Conservation (phyloP, 1,140 invertebrate genomes). For the Drosophila fuyamai region DNA sequence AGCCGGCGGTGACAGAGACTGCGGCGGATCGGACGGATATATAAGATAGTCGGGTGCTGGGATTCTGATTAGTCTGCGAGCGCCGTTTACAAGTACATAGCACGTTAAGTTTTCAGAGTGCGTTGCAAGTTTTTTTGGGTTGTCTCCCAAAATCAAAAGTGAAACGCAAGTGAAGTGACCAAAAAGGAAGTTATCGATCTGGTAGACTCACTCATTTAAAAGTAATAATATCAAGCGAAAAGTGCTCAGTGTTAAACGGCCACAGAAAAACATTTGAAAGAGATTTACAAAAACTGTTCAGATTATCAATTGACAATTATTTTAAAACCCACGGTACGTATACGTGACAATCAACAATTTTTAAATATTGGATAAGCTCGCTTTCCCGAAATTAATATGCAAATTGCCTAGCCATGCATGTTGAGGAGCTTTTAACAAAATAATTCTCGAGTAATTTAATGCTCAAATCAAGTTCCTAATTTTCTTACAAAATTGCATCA, state of each 20-base stretch:
- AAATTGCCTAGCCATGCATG: conserved; percentile 39
- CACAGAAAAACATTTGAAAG: conserved; percentile 25
- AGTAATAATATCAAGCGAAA: conserved; percentile 9
- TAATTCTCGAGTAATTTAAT: conserved; percentile 15
- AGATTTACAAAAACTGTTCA: conserved; percentile 17
- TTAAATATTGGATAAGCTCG: conserved; percentile 2
- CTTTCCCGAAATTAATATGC: conserved; percentile 30
- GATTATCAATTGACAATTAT: conserved; percentile 15
- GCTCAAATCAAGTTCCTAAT: background rate
- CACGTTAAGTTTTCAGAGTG: conserved; percentile 49
- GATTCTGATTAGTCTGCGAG: conserved; percentile 81
- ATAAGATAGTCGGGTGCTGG: conserved; percentile 72
- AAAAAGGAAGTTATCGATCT: conserved; percentile 44
- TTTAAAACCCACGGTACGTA: conserved; percentile 51
- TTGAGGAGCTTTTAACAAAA: conserved; percentile 18
- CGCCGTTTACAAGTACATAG: conserved; percentile 76
- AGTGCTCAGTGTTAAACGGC: conserved; percentile 45
- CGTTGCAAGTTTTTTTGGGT: conserved; percentile 59
- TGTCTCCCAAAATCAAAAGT: conserved; percentile 43
- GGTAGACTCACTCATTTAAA: conserved; percentile 40
- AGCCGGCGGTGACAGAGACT: conserved; percentile 22
- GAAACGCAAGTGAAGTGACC: conserved; percentile 68
- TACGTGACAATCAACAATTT: conserved; percentile 39
- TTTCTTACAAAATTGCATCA: conserved; percentile 32
- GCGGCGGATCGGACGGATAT: conserved; percentile 57